Percentiles rank a stretch among this genome's conserved stretches.
These are phyloP conservation scores for Phainopepla nitens DNA, from an alignment of 2,113 vertebrate genomes.

Conservation along the genomic window DNA sequence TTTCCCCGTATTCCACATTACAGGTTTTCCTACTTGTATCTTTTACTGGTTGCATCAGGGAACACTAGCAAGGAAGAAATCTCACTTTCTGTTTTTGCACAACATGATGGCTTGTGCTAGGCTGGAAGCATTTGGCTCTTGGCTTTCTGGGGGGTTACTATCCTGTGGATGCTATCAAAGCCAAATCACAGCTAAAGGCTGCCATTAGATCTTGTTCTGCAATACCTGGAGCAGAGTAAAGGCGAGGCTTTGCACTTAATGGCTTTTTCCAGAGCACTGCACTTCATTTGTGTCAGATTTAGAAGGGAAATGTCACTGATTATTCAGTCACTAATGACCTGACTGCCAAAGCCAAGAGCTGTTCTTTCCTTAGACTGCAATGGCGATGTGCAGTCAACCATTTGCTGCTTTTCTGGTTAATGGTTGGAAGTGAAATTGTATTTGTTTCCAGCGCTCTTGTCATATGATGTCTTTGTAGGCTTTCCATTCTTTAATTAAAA, in stretches of 20 bases:
- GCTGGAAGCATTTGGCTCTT: background rate
- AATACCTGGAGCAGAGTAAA: constrained; percentile 33
- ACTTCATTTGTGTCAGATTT: constrained; percentile 36
- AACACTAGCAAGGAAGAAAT: background rate
- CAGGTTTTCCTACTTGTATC: background rate
- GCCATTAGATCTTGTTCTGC: background rate
- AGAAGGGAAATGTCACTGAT: constrained; percentile 67
- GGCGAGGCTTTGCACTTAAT: constrained; percentile 48
- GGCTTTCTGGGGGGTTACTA: background rate
- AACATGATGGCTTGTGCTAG: background rate
- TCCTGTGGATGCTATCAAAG: background rate
- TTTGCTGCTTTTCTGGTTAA: constrained; percentile 52
- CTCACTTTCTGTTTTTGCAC: background rate
- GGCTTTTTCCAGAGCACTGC: constrained; percentile 48
- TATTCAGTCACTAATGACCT: constrained; percentile 64
- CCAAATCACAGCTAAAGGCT: background rate
- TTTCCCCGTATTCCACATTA: background rate
- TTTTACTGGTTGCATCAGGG: background rate
- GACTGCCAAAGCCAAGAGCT: background rate
- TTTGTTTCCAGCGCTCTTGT: constrained; percentile 41
- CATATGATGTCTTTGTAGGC: background rate
- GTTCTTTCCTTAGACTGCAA: constrained; percentile 43
- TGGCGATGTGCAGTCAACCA: constrained; percentile 48
- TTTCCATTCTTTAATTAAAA: constrained; percentile 44
- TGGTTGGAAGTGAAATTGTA: constrained; percentile 49